A percentile compares a stretch with the other conserved stretches of the same genome.
phyloP scores from a whole-genome alignment of 2,797 vertebrate species.

The Halcyon smyrnensis region DNA sequence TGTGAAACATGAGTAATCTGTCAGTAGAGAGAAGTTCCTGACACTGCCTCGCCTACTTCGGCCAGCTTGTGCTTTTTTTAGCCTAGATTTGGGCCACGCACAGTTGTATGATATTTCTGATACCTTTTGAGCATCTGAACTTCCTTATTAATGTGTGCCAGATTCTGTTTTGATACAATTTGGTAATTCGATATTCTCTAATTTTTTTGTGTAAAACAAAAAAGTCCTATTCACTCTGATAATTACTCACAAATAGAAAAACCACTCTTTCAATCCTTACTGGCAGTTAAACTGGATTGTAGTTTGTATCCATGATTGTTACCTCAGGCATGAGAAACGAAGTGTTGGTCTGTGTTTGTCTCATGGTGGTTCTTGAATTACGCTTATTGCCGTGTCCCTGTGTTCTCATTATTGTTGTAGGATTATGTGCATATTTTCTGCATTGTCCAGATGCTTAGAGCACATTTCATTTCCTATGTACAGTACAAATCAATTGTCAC shows the following conservation, averaged over 20 bases:
- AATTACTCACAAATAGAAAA: background rate
- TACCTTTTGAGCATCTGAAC: background rate
- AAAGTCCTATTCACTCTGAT: background rate
- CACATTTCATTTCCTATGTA: background rate
- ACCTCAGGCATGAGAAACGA: background rate
- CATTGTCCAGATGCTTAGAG: background rate
- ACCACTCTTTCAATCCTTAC: background rate
- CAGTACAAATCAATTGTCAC: background rate
- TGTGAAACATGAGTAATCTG: background rate
- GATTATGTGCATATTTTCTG: background rate
- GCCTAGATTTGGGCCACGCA: background rate
- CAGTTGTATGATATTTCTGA: background rate
- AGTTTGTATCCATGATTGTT: background rate
- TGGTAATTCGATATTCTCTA: background rate
- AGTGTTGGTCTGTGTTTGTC: background rate
- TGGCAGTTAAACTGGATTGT: background rate
- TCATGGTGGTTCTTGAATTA: background rate
- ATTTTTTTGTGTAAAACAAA: background rate
- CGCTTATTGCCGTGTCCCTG: accelerated
- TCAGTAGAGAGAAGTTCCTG: background rate
- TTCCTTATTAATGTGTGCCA: background rate
- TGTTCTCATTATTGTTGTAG: background rate
- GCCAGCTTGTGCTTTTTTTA: background rate
- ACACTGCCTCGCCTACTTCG: background rate
- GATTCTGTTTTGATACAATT: background rate